These are phyloP conservation scores for Drosophila micromelanica DNA, from an alignment of 1,140 invertebrate genomes.

Conservation along the genomic window DNA sequence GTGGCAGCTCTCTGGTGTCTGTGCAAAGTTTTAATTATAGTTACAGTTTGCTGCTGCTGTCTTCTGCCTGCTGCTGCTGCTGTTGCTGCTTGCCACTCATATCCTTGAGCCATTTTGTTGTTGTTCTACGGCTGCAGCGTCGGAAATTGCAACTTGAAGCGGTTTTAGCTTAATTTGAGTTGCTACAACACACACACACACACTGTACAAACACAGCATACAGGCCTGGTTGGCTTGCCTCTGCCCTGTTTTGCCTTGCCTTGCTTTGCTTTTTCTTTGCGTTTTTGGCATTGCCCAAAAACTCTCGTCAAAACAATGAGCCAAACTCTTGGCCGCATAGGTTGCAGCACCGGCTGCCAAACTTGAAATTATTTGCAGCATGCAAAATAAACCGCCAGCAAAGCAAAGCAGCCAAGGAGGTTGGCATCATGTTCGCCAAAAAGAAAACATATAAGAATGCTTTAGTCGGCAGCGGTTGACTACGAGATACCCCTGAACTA, in stretches of 20 bases:
- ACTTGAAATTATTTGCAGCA: conserved; percentile 58
- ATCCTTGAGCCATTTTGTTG: conserved; percentile 61
- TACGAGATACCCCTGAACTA: too few relatives aligned
- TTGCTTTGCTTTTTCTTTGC: conserved; percentile 20
- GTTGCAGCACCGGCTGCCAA: conserved; percentile 19
- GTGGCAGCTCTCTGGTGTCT: conserved; percentile 15
- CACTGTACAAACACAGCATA: conserved; percentile 46
- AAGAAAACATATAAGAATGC: too few relatives aligned
- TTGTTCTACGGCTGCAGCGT: conserved; percentile 43
- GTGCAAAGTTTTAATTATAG: conserved; percentile 75
- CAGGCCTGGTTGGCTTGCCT: conserved; percentile 12
- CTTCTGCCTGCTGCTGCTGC: not conserved
- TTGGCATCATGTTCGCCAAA: conserved; percentile 36
- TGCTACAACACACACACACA: conserved; percentile 41
- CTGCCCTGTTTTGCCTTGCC: conserved; percentile 1
- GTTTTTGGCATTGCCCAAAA: conserved; percentile 55
- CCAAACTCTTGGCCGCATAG: conserved; percentile 15
- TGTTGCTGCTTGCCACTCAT: conserved; percentile 42
- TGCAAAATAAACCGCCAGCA: conserved; percentile 35
- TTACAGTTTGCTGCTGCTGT: conserved; percentile 50
- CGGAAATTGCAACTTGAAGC: conserved; percentile 78
- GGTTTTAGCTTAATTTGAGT: conserved; percentile 77
- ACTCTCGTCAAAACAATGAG: conserved; percentile 60
- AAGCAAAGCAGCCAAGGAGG: not conserved
- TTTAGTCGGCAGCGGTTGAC: too few relatives aligned